Conservation (phyloP, 2,797 vertebrate species). For the Pteronotus mesoamericanus region DNA sequence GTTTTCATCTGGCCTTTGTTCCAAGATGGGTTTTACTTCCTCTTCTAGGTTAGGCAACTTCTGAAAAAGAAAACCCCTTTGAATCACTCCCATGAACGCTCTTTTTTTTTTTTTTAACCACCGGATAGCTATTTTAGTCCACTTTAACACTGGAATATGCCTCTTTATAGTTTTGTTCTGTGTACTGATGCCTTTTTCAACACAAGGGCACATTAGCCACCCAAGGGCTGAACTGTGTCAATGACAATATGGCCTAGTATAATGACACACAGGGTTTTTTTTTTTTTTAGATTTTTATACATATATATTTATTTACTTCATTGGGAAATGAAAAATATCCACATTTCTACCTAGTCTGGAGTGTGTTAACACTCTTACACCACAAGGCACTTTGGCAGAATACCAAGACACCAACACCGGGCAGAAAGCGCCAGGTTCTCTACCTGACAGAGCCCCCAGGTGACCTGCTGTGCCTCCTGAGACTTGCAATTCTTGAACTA, state of each 20-base stretch:
- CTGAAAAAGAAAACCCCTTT: slow-evolving; percentile 53
- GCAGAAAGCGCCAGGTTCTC: accelerated
- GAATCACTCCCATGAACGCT: not conserved
- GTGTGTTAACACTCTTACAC: too few relatives aligned
- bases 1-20: slow-evolving; percentile 56
- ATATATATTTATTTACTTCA: not conserved
- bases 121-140: not conserved
- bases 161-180: not conserved
- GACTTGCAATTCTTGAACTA: not conserved
- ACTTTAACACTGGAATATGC: not conserved
- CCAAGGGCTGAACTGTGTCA: not conserved
- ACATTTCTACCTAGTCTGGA: not conserved
- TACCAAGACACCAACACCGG: not conserved
- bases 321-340: not conserved
- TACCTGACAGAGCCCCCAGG: not conserved
- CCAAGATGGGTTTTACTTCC: slow-evolving; percentile 68
- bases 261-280: not conserved
- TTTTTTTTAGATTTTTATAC: not conserved
- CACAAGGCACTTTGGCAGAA: not conserved
- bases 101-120: not conserved
- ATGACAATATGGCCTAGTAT: not conserved
- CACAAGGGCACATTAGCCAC: not conserved
- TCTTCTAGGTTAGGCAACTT: slow-evolving; percentile 66
- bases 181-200: not conserved
- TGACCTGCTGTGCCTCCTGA: not conserved